These are phyloP conservation scores for Dermochelys coriacea DNA, from an alignment of 2,797 vertebrate species.

Conservation along the genomic window DNA sequence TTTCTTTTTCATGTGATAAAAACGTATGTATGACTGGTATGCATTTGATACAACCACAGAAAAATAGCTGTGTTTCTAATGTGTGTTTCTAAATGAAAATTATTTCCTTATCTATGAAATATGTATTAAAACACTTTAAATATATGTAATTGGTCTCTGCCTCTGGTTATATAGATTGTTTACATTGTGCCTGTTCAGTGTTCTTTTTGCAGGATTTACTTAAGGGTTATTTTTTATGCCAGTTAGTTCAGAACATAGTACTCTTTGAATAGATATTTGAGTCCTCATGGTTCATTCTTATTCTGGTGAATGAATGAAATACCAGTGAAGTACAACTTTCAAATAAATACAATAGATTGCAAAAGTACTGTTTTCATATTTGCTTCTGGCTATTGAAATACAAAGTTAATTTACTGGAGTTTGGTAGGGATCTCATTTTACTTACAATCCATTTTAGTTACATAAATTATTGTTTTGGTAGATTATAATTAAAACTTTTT, in stretches of 20 bases:
- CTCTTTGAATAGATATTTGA: neutral
- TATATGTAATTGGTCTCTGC: neutral
- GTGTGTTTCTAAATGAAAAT: neutral
- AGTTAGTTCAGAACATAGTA: neutral
- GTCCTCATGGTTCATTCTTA: neutral
- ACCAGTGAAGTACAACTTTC: neutral
- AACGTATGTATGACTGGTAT: neutral
- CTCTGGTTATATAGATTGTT: neutral
- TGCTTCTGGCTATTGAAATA: neutral
- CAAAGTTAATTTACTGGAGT: neutral
- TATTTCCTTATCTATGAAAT: neutral
- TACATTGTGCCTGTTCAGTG: fast-evolving
- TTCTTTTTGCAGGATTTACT: neutral
- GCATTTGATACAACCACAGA: neutral
- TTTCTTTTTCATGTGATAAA: conserved; percentile 9
- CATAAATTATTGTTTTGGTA: neutral
- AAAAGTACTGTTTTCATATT: neutral
- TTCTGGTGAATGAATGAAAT: neutral
- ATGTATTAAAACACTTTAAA: neutral
- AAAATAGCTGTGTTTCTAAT: neutral
- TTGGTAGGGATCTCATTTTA: neutral
- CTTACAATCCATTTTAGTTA: neutral
- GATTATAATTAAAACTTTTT: neutral
- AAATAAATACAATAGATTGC: neutral
- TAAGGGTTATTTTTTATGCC: neutral